These are phyloP conservation scores for Philereme vetulata DNA, from an alignment of 2,888 invertebrate genomes.

Conservation along the genomic window DNA sequence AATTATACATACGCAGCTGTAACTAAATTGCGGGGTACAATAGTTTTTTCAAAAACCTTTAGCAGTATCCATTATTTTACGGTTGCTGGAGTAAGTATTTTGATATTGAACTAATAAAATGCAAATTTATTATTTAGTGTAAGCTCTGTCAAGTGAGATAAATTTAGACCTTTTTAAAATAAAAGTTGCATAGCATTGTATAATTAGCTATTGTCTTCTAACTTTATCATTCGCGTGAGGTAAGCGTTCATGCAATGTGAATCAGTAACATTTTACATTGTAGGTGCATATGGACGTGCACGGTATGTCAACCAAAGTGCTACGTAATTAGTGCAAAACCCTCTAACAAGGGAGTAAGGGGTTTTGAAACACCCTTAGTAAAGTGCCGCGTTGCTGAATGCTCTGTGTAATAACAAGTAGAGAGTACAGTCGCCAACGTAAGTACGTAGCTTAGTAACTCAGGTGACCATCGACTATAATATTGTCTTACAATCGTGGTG, in stretches of 20 bases:
- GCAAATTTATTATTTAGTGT: no score
- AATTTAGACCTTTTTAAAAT: no score
- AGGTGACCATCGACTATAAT: background rate
- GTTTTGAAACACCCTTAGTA: slow-evolving; percentile 44
- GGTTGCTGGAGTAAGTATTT: no score
- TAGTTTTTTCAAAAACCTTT: no score
- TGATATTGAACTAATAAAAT: no score
- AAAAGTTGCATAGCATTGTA: background rate
- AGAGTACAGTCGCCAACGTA: slow-evolving; percentile 26
- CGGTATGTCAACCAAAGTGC: slow-evolving; percentile 39
- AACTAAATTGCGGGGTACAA: no score
- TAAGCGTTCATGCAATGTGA: slow-evolving; percentile 14
- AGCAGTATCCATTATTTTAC: no score
- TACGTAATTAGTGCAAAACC: slow-evolving; percentile 64
- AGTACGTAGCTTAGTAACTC: background rate
- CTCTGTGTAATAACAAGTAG: slow-evolving; percentile 59
- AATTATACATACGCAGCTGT: no score
- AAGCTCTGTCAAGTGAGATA: no score
- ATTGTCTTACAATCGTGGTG: no score
- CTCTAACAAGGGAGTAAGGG: slow-evolving; percentile 49
- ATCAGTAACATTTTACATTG: slow-evolving; percentile 25
- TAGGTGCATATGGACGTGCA: slow-evolving; percentile 6
- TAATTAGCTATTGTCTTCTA: slow-evolving; percentile 4
- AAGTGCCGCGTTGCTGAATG: slow-evolving; percentile 42
- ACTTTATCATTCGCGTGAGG: slow-evolving; percentile 18